A percentile compares a stretch with the other conserved stretches of the same genome.
Conservation (phyloP, 1,140 invertebrate species). For the Drosophila sproati region DNA sequence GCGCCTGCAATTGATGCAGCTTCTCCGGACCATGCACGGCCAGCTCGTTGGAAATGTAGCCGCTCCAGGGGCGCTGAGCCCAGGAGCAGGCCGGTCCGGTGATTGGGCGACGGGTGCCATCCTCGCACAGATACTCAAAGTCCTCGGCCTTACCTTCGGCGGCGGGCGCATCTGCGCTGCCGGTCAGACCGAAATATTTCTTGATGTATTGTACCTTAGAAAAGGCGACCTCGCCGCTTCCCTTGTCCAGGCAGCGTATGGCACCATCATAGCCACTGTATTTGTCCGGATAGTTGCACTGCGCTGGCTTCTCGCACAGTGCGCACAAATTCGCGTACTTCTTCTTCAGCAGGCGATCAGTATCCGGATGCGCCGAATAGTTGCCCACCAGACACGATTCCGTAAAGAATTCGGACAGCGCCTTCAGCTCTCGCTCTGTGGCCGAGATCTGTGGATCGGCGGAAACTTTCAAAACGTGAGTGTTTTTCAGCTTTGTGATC, state of each 20-base stretch:
- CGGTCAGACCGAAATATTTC: conserved; percentile 89
- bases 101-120: conserved; percentile 89
- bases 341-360: conserved; percentile 88
- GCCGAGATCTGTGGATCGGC: conserved; percentile 89
- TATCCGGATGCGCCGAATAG: conserved; percentile 91
- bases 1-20: conserved; percentile 72
- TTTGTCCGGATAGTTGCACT: conserved; percentile 92
- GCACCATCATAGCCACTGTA: conserved; percentile 94
- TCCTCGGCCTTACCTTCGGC: conserved; percentile 86
- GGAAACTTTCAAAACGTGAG: conserved; percentile 88
- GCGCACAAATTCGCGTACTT: conserved; percentile 90
- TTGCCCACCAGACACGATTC: conserved; percentile 92
- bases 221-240: conserved; percentile 93
- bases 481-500: conserved; percentile 89
- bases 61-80: conserved; percentile 93
- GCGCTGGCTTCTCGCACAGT: conserved; percentile 89
- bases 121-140: conserved; percentile 92
- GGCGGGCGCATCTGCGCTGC: conserved; percentile 24
- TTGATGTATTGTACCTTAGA: conserved; percentile 92
- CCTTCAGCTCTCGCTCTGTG: conserved; percentile 90
- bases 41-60: conserved; percentile 88
- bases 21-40: conserved; percentile 85
- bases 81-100: conserved; percentile 90
- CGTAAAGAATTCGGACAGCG: conserved; percentile 89
- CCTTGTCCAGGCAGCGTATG: conserved; percentile 91